Conservation (phyloP, 2,113 vertebrate species). For the Pygoscelis adeliae region DNA sequence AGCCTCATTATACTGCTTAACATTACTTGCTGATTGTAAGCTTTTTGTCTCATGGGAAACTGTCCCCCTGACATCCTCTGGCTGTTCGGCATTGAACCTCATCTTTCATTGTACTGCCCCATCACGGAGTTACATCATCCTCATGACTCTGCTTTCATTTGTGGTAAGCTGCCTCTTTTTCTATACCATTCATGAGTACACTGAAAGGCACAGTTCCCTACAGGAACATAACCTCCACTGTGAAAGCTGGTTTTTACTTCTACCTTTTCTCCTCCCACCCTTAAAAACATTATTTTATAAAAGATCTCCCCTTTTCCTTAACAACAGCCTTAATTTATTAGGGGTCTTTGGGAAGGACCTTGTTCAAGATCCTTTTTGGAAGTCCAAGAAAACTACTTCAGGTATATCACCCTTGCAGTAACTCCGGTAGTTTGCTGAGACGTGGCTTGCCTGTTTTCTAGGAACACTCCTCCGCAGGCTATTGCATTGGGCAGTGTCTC, state of each 20-base stretch:
- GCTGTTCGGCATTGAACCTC: neutral
- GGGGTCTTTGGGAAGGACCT: neutral
- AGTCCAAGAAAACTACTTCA: neutral
- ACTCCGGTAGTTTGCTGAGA: neutral
- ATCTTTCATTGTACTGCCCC: neutral
- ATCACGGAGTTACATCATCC: neutral
- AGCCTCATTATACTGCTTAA: neutral
- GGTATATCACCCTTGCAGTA: neutral
- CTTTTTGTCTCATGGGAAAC: neutral
- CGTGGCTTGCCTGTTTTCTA: neutral
- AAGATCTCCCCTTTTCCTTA: neutral
- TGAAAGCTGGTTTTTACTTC: neutral
- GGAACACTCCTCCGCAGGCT: neutral
- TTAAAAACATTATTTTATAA: neutral
- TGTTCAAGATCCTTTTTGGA: neutral
- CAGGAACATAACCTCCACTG: neutral
- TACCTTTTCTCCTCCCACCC: neutral
- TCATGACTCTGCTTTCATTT: neutral
- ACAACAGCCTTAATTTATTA: neutral
- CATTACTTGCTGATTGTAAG: neutral
- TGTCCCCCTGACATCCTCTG: neutral
- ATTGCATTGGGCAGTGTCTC: accelerated
- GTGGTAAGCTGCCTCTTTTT: neutral
- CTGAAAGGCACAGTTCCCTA: neutral
- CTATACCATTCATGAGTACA: neutral